Conservation (phyloP, 2,797 vertebrate species). For the Periparus ater region DNA sequence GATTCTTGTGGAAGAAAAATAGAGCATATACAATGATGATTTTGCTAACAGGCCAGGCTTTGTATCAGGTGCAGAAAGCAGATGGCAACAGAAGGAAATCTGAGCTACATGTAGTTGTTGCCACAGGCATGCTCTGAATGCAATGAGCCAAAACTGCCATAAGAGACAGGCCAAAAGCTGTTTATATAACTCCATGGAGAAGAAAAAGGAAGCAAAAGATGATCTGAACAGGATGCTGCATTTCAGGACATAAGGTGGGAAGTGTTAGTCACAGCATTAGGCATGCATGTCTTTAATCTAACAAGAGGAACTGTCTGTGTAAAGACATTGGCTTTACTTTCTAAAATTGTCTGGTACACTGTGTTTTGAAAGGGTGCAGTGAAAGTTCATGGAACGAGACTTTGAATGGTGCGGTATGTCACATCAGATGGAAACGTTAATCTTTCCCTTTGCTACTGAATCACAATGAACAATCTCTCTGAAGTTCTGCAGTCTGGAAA, state of each 20-base stretch:
- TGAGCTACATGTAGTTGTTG: not conserved
- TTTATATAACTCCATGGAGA: not conserved
- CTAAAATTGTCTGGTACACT: conserved; percentile 3
- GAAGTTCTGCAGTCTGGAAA: not conserved
- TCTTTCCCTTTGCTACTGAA: not conserved
- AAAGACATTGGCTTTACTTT: not conserved
- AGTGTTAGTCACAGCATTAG: conserved; percentile 54
- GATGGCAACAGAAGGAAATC: conserved; percentile 6
- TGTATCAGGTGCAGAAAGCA: conserved; percentile 21
- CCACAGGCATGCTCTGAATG: not conserved
- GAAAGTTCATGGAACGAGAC: not conserved
- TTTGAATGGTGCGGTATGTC: not conserved
- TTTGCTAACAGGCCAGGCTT: not conserved
- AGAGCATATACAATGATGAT: not conserved
- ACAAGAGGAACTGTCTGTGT: not conserved
- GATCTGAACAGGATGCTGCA: conserved; percentile 2
- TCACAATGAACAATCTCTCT: not conserved
- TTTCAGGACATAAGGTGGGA: conserved; percentile 59
- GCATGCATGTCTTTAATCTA: not conserved
- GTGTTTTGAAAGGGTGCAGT: not conserved
- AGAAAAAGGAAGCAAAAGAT: conserved; percentile 35
- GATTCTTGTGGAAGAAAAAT: not conserved
- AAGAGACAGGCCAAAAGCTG: not conserved
- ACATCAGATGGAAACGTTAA: not conserved
- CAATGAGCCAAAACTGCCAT: not conserved